Conservation (phyloP, 2,888 invertebrate genomes). For the Cryptus armator region DNA sequence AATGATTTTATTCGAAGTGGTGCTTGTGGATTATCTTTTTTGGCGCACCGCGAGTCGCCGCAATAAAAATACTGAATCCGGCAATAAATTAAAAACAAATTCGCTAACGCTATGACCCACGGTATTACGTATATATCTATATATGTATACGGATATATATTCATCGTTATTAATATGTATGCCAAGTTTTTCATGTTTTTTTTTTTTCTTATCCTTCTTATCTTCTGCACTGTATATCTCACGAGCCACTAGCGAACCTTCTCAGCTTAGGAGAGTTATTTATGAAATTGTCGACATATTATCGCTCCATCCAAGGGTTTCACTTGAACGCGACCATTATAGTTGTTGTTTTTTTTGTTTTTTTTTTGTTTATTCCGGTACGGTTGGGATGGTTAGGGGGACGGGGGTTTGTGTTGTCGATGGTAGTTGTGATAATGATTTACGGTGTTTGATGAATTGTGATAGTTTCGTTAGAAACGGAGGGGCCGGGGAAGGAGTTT, state of each 20-base stretch:
- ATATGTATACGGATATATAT: slow-evolving; percentile 64
- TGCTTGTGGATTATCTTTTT: slow-evolving; percentile 21
- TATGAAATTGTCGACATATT: slow-evolving; percentile 74
- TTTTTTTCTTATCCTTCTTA: slow-evolving; percentile 70
- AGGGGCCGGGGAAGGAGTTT: slow-evolving; percentile 35
- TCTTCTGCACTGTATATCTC: slow-evolving; percentile 72
- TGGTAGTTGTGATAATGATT: slow-evolving; percentile 77
- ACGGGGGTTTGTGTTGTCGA: slow-evolving; percentile 69
- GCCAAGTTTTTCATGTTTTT: slow-evolving; percentile 18
- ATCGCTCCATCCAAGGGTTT: slow-evolving; percentile 42
- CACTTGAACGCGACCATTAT: slow-evolving; percentile 48
- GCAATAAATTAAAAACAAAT: slow-evolving; percentile 82
- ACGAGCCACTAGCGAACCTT: slow-evolving; percentile 78
- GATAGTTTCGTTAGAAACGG: slow-evolving; percentile 63
- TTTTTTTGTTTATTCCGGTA: slow-evolving; percentile 57
- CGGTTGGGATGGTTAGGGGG: slow-evolving; percentile 43
- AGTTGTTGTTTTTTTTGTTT: slow-evolving; percentile 41
- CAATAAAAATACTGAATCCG: slow-evolving; percentile 83
- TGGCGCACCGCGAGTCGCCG: slow-evolving; percentile 77
- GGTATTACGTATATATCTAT: slow-evolving; percentile 54
- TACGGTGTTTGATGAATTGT: slow-evolving; percentile 63
- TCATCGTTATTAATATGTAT: slow-evolving; percentile 57
- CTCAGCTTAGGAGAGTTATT: slow-evolving; percentile 72
- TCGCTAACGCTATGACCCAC: slow-evolving; percentile 69
- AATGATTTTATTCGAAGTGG: slow-evolving; percentile 21